Percentiles rank a stretch among this genome's conserved stretches.
phyloP scores from a whole-genome alignment of 1,140 invertebrate species.

The Drosophila nikananu region DNA sequence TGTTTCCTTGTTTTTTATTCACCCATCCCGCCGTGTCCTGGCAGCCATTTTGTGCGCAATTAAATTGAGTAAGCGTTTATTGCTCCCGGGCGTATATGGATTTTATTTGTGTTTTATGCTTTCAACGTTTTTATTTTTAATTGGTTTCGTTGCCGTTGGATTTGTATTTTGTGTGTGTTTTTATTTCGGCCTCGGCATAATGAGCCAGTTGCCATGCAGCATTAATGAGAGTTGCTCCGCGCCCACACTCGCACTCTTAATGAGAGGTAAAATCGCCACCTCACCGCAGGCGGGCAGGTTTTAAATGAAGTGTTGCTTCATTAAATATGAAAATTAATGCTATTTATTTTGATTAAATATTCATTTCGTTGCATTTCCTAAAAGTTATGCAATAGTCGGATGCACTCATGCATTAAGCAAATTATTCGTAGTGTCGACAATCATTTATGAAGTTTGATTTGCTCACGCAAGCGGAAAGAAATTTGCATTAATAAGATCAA shows the following conservation, averaged over 20 bases:
- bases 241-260: slow-evolving; percentile 36
- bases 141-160: slow-evolving; percentile 58
- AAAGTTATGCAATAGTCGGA: slow-evolving; percentile 29
- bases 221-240: slow-evolving; percentile 57
- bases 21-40: slow-evolving; percentile 15
- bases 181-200: slow-evolving; percentile 47
- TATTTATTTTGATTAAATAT: slow-evolving; percentile 77
- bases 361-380: slow-evolving; percentile 52
- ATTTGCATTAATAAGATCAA: slow-evolving; percentile 26
- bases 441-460: slow-evolving; percentile 30
- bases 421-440: slow-evolving; percentile 16
- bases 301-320: slow-evolving; percentile 78
- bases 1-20: slow-evolving; percentile 17
- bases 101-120: slow-evolving; percentile 53
- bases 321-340: slow-evolving; percentile 80
- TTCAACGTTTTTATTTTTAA: slow-evolving; percentile 57
- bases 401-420: slow-evolving; percentile 31
- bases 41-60: slow-evolving; percentile 77
- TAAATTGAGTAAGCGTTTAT: slow-evolving; percentile 82
- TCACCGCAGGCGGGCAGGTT: slow-evolving; percentile 18
- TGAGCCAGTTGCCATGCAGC: slow-evolving; percentile 64
- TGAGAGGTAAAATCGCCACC: slow-evolving; percentile 29
- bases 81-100: slow-evolving; percentile 69
- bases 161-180: slow-evolving; percentile 62
- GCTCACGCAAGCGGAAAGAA: slow-evolving; percentile 31